Percentiles rank a stretch among this genome's conserved stretches.
These are phyloP conservation scores for Aspidiotus rigidus DNA, from an alignment of 2,888 invertebrate genomes.

Conservation along the genomic window DNA sequence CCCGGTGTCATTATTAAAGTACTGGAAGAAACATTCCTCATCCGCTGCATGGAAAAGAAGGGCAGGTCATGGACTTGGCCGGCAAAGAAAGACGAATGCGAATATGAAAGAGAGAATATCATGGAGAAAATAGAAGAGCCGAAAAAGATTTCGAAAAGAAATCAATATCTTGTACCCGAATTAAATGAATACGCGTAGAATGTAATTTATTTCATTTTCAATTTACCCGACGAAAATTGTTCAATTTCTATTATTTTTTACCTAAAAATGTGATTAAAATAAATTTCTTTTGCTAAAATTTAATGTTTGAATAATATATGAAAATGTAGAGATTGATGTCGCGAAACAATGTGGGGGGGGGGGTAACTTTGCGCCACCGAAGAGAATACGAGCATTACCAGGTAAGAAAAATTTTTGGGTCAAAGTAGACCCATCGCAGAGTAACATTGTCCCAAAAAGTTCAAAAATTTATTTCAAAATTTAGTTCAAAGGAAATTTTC, in stretches of 20 bases:
- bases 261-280: no score
- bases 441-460: conserved; percentile 4
- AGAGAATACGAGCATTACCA: not conserved
- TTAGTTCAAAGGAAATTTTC: conserved; percentile 2
- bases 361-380: not conserved
- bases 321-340: no score
- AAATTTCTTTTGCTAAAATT: no score
- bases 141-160: conserved; percentile 1
- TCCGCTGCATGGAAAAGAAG: not conserved
- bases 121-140: not conserved
- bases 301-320: no score
- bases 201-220: not conserved
- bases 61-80: not conserved
- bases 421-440: not conserved
- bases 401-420: not conserved
- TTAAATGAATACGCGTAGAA: not conserved
- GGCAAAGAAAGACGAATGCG: not conserved
- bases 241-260: no score
- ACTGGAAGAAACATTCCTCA: not conserved
- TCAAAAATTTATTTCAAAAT: not conserved
- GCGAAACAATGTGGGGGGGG: no score
- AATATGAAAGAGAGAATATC: not conserved
- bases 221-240: not conserved
- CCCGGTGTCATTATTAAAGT: not conserved
- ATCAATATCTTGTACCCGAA: not conserved